Percentiles rank a stretch among this genome's conserved stretches.
Evolutionary conservation across 30 jellyfish, hydroid and myxozoan species (phyloP).

Genomic region (Morbakka virulenta): DNA sequence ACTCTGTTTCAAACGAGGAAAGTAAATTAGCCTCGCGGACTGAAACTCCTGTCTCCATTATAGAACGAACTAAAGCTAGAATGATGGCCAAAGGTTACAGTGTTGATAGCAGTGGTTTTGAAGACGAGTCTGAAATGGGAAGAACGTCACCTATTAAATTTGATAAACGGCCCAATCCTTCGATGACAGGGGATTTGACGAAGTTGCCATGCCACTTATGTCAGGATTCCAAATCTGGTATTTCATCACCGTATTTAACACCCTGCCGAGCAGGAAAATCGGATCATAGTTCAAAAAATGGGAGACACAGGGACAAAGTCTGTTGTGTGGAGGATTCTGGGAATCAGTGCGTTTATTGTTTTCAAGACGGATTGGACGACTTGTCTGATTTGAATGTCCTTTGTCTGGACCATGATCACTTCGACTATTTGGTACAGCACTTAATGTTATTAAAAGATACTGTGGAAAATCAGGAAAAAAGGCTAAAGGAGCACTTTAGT

Average conservation of each 20-base stretch:
- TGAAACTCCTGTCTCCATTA: background rate
- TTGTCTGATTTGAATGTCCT: background rate
- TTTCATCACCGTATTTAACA: background rate
- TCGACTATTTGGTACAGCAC: slow-evolving; percentile 71
- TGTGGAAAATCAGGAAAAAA: slow-evolving; percentile 52
- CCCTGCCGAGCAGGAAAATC: background rate
- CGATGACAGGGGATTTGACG: slow-evolving; percentile 3
- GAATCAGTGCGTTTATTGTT: background rate
- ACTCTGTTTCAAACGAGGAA: too few relatives aligned
- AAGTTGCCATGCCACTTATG: background rate
- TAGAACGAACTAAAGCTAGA: background rate
- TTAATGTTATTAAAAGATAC: slow-evolving; percentile 59
- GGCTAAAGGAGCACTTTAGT: slow-evolving; percentile 31
- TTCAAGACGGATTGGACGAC: background rate
- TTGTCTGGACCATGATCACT: slow-evolving; percentile 51
- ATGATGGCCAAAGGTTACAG: slow-evolving; percentile 49
- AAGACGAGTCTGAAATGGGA: slow-evolving; percentile 65
- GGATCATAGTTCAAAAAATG: background rate
- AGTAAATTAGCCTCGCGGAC: too few relatives aligned
- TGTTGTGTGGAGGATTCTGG: background rate
- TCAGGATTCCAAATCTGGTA: slow-evolving; percentile 6
- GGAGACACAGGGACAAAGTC: background rate
- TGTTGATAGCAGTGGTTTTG: slow-evolving; percentile 97
- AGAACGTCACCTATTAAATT: slow-evolving; percentile 38
- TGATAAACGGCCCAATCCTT: background rate